Conservation (phyloP, 1,140 invertebrate species). For the Oncopodura yosiiana region DNA sequence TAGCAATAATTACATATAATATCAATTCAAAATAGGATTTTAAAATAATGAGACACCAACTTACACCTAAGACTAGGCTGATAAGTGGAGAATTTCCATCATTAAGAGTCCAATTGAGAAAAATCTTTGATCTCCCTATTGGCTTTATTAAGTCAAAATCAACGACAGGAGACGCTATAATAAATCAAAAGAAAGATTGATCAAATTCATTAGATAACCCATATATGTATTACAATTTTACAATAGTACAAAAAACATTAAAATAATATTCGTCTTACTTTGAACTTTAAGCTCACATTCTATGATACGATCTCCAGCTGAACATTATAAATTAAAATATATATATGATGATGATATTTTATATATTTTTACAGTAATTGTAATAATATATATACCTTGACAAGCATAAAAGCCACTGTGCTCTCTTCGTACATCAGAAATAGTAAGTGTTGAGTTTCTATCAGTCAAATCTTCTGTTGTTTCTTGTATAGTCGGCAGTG, state of each 20-base stretch:
- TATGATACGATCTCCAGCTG: background rate
- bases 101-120: conserved; percentile 69
- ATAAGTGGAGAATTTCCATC: conserved; percentile 56
- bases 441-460: too few species aligned
- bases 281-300: background rate
- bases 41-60: background rate
- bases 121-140: conserved; percentile 61
- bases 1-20: background rate
- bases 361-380: background rate
- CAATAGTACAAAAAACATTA: background rate
- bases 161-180: conserved; percentile 59
- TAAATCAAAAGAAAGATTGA: conserved; percentile 47
- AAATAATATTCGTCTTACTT: background rate
- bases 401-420: too few species aligned
- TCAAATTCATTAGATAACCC: too few species aligned
- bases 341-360: conserved; percentile 3
- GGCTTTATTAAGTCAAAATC: conserved; percentile 62
- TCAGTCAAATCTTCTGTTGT: too few species aligned
- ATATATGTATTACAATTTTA: too few species aligned
- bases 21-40: background rate
- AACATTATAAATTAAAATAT: background rate
- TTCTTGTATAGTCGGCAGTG: too few species aligned
- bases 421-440: too few species aligned
- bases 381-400: too few species aligned
- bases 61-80: conserved; percentile 16